Evolutionary conservation across 1,140 invertebrate genomes (phyloP).

Genomic region (Andrena cerasifolii): DNA sequence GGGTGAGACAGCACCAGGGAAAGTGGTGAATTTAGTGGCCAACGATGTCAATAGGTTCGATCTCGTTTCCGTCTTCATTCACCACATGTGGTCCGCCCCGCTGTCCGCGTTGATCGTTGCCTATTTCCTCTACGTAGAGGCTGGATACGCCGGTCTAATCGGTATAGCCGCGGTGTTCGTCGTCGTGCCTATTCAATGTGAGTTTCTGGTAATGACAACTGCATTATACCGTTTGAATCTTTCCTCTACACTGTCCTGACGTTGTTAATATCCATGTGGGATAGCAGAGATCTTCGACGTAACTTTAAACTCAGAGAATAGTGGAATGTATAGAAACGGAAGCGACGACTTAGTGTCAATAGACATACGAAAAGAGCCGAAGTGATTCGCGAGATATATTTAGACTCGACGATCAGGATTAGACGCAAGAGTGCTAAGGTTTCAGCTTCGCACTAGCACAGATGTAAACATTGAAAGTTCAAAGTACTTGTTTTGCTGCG

Average conservation of each 20-base stretch:
- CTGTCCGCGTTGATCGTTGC: slow-evolving; percentile 85
- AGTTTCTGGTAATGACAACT: slow-evolving; percentile 49
- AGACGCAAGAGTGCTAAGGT: too few species aligned
- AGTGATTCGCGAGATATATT: too few species aligned
- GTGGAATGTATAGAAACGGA: too few species aligned
- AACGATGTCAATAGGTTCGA: slow-evolving; percentile 90
- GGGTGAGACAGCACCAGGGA: slow-evolving; percentile 90
- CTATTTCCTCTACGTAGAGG: slow-evolving; percentile 85
- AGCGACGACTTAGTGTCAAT: too few species aligned
- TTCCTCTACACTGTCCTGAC: too few species aligned
- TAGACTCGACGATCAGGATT: too few species aligned
- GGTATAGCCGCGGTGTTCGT: slow-evolving; percentile 87
- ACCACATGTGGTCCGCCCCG: slow-evolving; percentile 87
- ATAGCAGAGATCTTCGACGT: too few species aligned
- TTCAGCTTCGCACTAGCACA: neutral
- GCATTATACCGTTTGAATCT: neutral
- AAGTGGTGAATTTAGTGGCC: slow-evolving; percentile 92
- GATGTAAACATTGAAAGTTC: neutral
- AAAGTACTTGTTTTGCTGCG: neutral
- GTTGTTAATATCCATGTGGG: too few species aligned
- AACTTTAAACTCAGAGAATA: too few species aligned
- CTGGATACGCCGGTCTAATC: slow-evolving; percentile 86
- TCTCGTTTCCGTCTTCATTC: slow-evolving; percentile 84
- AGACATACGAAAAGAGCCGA: too few species aligned
- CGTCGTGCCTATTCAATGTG: slow-evolving; percentile 89